These are phyloP conservation scores for Ctenoplectra terminalis DNA, from an alignment of 1,140 invertebrate genomes.

Conservation along the genomic window DNA sequence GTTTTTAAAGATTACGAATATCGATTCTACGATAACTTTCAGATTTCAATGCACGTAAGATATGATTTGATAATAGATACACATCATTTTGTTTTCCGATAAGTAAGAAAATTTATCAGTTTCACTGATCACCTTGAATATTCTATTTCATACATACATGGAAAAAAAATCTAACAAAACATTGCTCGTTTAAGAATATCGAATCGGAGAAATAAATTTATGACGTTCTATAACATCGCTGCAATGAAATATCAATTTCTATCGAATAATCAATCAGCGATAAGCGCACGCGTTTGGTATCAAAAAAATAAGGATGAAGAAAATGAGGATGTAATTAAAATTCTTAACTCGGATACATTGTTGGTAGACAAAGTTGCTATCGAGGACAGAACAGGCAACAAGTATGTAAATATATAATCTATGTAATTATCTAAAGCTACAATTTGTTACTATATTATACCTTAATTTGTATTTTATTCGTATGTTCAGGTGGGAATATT, in stretches of 20 bases:
- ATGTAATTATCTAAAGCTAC: not conserved
- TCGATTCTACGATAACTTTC: slow-evolving; percentile 75
- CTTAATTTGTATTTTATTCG: slow-evolving; percentile 19
- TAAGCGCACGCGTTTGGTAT: slow-evolving; percentile 70
- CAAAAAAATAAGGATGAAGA: slow-evolving; percentile 43
- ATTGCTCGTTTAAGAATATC: slow-evolving; percentile 68
- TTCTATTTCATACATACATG: not conserved
- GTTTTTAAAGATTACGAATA: slow-evolving; percentile 73
- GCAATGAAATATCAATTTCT: slow-evolving; percentile 70
- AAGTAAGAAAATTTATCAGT: not conserved
- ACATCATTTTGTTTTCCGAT: not conserved
- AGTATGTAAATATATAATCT: slow-evolving; percentile 53
- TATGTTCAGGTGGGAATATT: slow-evolving; percentile 70
- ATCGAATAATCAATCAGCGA: slow-evolving; percentile 41
- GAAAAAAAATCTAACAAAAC: slow-evolving; percentile 6
- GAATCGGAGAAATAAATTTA: slow-evolving; percentile 58
- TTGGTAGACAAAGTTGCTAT: slow-evolving; percentile 70
- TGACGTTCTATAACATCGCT: slow-evolving; percentile 73
- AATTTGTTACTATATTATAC: not conserved
- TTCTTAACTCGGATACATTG: slow-evolving; percentile 42
- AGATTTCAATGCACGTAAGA: slow-evolving; percentile 79
- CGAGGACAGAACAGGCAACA: slow-evolving; percentile 76
- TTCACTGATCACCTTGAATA: not conserved
- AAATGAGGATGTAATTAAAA: slow-evolving; percentile 58
- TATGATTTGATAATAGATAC: not conserved